These are phyloP conservation scores for Pseudomyrmex concolor DNA, from an alignment of 1,140 invertebrate genomes.

Conservation along the genomic window DNA sequence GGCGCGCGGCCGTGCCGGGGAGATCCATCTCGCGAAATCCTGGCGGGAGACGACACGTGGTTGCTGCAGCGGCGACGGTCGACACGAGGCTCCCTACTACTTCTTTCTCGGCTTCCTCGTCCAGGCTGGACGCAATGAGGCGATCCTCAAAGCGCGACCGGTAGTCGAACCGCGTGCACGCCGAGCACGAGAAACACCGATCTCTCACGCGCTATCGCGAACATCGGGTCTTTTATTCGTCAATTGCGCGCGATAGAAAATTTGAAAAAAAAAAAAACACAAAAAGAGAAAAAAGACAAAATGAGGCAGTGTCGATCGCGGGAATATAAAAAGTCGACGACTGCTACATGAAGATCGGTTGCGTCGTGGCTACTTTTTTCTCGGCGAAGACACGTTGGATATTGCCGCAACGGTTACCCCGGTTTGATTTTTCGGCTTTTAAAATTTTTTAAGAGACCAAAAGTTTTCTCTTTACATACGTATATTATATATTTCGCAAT, in stretches of 20 bases:
- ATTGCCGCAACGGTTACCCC: not conserved
- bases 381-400: not conserved
- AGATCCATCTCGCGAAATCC: slow-evolving; percentile 56
- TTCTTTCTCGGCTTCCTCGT: slow-evolving; percentile 66
- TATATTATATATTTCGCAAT: not conserved
- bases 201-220: slow-evolving; percentile 8
- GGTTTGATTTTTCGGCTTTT: not conserved
- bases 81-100: slow-evolving; percentile 71
- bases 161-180: slow-evolving; percentile 75
- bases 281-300: not conserved
- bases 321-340: not conserved
- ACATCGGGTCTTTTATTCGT: slow-evolving; percentile 1
- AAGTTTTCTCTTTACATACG: not conserved
- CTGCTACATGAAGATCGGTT: not conserved
- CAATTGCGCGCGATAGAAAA: not conserved
- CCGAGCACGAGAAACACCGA: slow-evolving; percentile 48
- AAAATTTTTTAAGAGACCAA: not conserved
- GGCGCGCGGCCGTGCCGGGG: slow-evolving; percentile 44
- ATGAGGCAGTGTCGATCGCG: slow-evolving; percentile 13
- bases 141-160: slow-evolving; percentile 75
- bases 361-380: not conserved
- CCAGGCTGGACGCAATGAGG: slow-evolving; percentile 72
- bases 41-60: slow-evolving; percentile 75
- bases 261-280: not conserved
- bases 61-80: slow-evolving; percentile 54